A percentile compares a stretch with the other conserved stretches of the same genome.
Evolutionary conservation across 2,888 invertebrate genomes (phyloP).

Genomic region (Lasius fuliginosus): DNA sequence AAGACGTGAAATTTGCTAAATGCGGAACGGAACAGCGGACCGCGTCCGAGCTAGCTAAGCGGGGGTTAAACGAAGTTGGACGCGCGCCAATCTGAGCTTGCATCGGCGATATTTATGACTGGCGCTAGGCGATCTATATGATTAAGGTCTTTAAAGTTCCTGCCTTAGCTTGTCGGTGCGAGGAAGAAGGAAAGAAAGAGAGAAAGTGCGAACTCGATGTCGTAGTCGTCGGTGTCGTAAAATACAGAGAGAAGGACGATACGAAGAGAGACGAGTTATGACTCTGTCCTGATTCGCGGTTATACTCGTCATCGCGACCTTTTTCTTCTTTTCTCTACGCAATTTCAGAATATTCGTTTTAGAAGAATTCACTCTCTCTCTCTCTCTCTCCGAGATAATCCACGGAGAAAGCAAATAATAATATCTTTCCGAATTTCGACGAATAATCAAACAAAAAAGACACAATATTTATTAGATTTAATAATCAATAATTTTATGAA

Average conservation of each 20-base stretch:
- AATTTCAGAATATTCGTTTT: constrained; percentile 12
- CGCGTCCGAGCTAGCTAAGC: constrained; percentile 56
- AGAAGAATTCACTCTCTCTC: constrained; percentile 3
- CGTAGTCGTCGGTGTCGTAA: constrained; percentile 5
- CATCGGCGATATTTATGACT: constrained; percentile 79
- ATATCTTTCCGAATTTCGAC: background rate
- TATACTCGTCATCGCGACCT: constrained; percentile 45
- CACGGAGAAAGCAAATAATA: background rate
- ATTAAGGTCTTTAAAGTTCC: constrained; percentile 79
- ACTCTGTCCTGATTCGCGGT: constrained; percentile 67
- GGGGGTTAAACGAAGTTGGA: constrained; percentile 80
- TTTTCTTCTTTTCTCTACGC: background rate
- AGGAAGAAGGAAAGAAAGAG: constrained; percentile 24
- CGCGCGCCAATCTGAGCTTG: constrained; percentile 77
- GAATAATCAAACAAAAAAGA: background rate
- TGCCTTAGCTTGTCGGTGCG: constrained; percentile 24
- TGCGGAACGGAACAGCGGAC: constrained; percentile 71
- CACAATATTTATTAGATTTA: background rate
- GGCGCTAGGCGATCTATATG: constrained; percentile 80
- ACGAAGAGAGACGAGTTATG: constrained; percentile 62
- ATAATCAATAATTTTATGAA: no score
- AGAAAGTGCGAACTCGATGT: constrained; percentile 33
- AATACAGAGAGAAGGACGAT: constrained; percentile 42
- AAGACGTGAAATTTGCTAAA: constrained; percentile 66
- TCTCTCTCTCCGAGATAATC: background rate